phyloP scores from a whole-genome alignment of 2,888 invertebrate species.

The Eupithecia subfuscata region DNA sequence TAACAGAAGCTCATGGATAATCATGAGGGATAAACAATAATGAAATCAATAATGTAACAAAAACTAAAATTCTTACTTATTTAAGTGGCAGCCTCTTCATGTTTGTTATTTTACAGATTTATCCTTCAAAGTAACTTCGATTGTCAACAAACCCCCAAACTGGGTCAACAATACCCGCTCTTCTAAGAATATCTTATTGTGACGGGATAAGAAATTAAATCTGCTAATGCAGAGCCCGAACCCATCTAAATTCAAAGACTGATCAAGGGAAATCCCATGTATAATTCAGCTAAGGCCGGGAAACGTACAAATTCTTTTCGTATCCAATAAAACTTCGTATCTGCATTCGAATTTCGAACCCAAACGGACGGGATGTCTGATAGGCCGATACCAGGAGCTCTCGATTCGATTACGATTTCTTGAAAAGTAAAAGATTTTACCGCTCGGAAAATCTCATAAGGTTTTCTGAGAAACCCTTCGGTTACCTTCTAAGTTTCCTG shows the following conservation, averaged over 20 bases:
- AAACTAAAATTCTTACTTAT: background rate
- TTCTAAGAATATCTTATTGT: background rate
- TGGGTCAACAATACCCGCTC: constrained; percentile 3
- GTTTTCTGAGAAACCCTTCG: background rate
- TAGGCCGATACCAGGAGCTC: constrained; percentile 29
- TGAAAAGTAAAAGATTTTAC: constrained; percentile 1
- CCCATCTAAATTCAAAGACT: constrained; percentile 31
- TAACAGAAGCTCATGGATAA: background rate
- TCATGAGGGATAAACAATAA: background rate
- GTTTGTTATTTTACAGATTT: background rate
- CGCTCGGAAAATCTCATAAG: background rate
- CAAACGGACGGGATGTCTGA: constrained; percentile 35
- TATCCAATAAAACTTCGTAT: constrained; percentile 43
- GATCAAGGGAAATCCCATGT: constrained; percentile 36
- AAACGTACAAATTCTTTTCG: constrained; percentile 44
- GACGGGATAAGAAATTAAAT: constrained; percentile 24
- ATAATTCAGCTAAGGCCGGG: constrained; percentile 41
- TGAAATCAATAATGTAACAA: background rate
- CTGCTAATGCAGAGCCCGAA: constrained; percentile 22
- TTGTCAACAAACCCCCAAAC: constrained; percentile 1
- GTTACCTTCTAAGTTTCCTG: background rate
- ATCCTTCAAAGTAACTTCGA: background rate
- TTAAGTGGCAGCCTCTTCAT: background rate
- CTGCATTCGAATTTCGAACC: constrained; percentile 45
- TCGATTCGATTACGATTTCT: constrained; percentile 20